A percentile compares a stretch with the other conserved stretches of the same genome.
phyloP scores from a whole-genome alignment of 2,888 invertebrate species.

The Chouioia cunea region DNA sequence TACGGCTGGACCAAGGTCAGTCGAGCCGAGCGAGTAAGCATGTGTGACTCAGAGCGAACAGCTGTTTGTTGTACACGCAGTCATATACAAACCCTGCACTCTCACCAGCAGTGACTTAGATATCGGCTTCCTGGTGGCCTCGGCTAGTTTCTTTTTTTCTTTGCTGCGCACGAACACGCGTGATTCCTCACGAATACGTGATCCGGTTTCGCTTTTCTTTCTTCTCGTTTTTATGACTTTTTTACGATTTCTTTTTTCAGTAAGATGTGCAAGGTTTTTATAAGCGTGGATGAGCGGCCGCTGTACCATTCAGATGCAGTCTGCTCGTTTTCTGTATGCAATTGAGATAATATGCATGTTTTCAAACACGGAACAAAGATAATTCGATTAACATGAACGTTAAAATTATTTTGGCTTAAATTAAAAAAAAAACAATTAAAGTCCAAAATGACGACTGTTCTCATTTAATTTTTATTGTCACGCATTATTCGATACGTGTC shows the following conservation, averaged over 20 bases:
- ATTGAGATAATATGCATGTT: no score
- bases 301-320: no score
- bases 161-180: not conserved
- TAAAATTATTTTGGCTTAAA: no score
- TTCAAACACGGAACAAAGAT: no score
- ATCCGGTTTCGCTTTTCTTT: not conserved
- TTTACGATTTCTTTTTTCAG: not conserved
- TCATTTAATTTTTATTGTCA: no score
- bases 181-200: slow-evolving; percentile 14
- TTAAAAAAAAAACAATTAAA: no score
- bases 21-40: slow-evolving; percentile 10
- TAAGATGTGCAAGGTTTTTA: slow-evolving; percentile 23
- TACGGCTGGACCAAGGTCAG: slow-evolving; percentile 58
- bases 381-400: no score
- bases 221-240: not conserved
- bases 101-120: slow-evolving; percentile 55
- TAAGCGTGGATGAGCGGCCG: not conserved
- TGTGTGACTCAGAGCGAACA: slow-evolving; percentile 56
- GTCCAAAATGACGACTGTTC: no score
- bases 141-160: slow-evolving; percentile 49
- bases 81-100: slow-evolving; percentile 51
- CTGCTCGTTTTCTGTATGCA: not conserved
- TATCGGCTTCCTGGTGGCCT: slow-evolving; percentile 65
- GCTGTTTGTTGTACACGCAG: slow-evolving; percentile 58
- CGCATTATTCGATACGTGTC: no score